A percentile compares a stretch with the other conserved stretches of the same genome.
Conservation (phyloP, 2,113 vertebrate species). For the Porphyrio hochstetteri region DNA sequence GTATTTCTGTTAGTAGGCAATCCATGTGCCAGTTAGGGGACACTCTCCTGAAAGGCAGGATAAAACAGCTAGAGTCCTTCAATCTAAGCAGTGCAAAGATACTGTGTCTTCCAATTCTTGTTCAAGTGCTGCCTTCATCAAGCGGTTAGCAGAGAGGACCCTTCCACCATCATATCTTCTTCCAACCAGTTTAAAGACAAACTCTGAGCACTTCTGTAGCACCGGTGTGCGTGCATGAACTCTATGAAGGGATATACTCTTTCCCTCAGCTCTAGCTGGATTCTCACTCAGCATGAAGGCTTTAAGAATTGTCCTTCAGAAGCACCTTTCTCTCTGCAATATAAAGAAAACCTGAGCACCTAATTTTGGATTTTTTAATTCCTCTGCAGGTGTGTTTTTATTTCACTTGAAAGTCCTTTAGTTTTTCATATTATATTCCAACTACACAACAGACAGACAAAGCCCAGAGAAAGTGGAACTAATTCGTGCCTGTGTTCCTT, state of each 20-base stretch:
- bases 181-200: background rate
- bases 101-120: background rate
- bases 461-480: background rate
- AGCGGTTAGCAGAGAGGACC: background rate
- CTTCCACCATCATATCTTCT: background rate
- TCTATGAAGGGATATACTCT: background rate
- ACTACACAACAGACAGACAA: background rate
- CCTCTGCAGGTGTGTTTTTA: background rate
- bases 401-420: background rate
- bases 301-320: background rate
- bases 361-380: background rate
- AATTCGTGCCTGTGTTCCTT: background rate
- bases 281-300: background rate
- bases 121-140: background rate
- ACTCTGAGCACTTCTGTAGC: background rate
- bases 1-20: background rate
- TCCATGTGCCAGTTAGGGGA: background rate
- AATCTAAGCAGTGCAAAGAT: fast-evolving
- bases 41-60: background rate
- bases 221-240: background rate
- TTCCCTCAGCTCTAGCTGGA: background rate
- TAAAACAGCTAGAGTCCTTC: background rate
- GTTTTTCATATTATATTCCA: background rate
- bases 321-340: background rate
- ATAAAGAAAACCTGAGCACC: background rate